Conservation (phyloP, 2,888 invertebrate genomes). For the Agrilus biguttatus region DNA sequence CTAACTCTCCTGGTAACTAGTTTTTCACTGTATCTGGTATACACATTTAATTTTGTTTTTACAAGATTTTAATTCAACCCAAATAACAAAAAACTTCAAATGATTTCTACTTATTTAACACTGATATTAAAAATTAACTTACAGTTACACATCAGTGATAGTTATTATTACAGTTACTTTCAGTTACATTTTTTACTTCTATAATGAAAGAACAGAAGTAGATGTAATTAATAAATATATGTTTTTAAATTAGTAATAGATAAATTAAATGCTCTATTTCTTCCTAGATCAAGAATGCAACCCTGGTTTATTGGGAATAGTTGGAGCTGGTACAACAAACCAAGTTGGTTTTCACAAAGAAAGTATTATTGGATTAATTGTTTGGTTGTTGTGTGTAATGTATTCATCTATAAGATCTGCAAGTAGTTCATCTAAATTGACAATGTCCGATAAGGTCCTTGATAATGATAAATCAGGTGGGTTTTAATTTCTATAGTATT, state of each 20-base stretch:
- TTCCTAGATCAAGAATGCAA: slow-evolving; percentile 56
- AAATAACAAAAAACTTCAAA: no score
- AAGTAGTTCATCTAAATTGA: slow-evolving; percentile 81
- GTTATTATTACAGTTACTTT: no score
- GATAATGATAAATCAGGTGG: slow-evolving; percentile 60
- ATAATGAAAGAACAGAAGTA: no score
- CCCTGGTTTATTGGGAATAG: slow-evolving; percentile 47
- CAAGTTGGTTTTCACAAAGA: slow-evolving; percentile 66
- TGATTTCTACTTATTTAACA: no score
- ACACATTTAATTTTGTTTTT: no score
- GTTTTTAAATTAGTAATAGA: no score
- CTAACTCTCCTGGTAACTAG: slow-evolving; percentile 63
- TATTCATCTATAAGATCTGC: slow-evolving; percentile 95
- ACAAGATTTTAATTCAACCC: no score
- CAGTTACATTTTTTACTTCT: no score
- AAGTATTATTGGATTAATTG: slow-evolving; percentile 78
- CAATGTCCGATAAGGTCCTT: slow-evolving; percentile 68
- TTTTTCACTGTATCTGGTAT: not conserved
- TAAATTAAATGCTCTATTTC: not conserved
- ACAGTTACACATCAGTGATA: no score
- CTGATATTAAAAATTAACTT: no score
- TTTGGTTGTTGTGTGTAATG: slow-evolving; percentile 91
- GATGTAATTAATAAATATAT: no score
- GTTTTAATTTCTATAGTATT: slow-evolving; percentile 15
- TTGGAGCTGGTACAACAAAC: slow-evolving; percentile 21